phyloP scores from a whole-genome alignment of 2,888 invertebrate species.

The Chymomyza fuscimana region DNA sequence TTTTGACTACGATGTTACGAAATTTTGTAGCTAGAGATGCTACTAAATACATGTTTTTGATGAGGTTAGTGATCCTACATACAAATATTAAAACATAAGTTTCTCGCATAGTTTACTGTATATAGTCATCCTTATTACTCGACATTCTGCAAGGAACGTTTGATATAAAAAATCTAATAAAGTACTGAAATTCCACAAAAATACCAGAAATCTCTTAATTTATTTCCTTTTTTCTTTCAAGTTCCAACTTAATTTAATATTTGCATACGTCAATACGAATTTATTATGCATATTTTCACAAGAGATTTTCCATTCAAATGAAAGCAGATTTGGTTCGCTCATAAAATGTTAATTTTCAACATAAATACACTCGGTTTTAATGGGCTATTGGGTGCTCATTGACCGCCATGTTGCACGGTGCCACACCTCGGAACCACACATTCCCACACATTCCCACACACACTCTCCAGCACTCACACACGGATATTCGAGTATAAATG shows the following conservation, averaged over 20 bases:
- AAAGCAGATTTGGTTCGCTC: neutral
- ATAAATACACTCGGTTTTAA: neutral
- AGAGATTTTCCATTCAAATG: neutral
- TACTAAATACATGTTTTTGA: too few relatives aligned
- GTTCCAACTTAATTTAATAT: neutral
- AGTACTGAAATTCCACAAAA: neutral
- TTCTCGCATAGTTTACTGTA: too few relatives aligned
- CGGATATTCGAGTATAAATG: conserved; percentile 17
- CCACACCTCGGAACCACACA: neutral
- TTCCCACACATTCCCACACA: neutral
- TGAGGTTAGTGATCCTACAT: too few relatives aligned
- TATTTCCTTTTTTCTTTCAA: neutral
- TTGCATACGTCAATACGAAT: neutral
- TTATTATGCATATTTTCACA: neutral
- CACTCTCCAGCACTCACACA: neutral
- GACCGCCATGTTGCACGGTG: neutral
- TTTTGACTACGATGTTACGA: too few relatives aligned
- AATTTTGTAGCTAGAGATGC: too few relatives aligned
- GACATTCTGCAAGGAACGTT: too few relatives aligned
- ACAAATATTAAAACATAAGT: too few relatives aligned
- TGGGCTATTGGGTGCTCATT: neutral
- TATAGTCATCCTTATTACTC: too few relatives aligned
- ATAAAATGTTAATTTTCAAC: neutral
- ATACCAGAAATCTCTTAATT: neutral
- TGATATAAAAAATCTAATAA: too few relatives aligned